A percentile compares a stretch with the other conserved stretches of the same genome.
phyloP scores from a whole-genome alignment of 1,140 invertebrate genomes.

The Heterodera carotae region DNA sequence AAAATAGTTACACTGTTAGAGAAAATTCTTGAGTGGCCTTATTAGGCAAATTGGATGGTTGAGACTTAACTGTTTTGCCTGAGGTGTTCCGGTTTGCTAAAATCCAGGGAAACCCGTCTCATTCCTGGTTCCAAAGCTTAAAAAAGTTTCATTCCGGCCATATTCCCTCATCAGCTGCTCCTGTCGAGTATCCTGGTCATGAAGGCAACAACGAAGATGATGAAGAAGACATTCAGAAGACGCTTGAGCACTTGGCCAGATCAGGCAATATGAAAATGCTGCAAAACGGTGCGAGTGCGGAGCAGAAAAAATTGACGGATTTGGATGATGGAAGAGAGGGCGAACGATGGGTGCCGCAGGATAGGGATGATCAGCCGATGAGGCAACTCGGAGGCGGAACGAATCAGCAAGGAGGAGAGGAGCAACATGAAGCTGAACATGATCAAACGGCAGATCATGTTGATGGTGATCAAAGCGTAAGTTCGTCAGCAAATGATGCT shows the following conservation, averaged over 20 bases:
- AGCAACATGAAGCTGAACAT: too few species aligned
- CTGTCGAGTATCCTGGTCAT: constrained; percentile 17
- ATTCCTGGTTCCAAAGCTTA: neutral
- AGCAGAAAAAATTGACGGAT: neutral
- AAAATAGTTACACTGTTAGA: too few species aligned
- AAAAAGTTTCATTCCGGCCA: neutral
- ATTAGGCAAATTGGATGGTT: too few species aligned
- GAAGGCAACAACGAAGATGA: neutral
- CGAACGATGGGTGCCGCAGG: neutral
- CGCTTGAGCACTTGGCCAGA: constrained; percentile 26
- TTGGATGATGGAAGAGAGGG: constrained; percentile 3
- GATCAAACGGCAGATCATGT: too few species aligned
- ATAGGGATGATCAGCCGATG: too few species aligned
- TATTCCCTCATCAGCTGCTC: neutral
- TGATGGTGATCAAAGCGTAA: too few species aligned
- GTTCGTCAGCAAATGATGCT: too few species aligned
- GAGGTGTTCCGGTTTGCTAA: too few species aligned
- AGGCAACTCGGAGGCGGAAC: too few species aligned
- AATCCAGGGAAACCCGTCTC: too few species aligned
- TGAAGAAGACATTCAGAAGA: constrained; percentile 14
- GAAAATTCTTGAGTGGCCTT: too few species aligned
- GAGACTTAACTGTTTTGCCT: too few species aligned
- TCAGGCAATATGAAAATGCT: constrained; percentile 26
- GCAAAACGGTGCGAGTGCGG: neutral
- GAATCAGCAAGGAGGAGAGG: neutral